A percentile compares a stretch with the other conserved stretches of the same genome.
phyloP scores from a whole-genome alignment of 2,113 vertebrate species.

The Oreotragus oreotragus region DNA sequence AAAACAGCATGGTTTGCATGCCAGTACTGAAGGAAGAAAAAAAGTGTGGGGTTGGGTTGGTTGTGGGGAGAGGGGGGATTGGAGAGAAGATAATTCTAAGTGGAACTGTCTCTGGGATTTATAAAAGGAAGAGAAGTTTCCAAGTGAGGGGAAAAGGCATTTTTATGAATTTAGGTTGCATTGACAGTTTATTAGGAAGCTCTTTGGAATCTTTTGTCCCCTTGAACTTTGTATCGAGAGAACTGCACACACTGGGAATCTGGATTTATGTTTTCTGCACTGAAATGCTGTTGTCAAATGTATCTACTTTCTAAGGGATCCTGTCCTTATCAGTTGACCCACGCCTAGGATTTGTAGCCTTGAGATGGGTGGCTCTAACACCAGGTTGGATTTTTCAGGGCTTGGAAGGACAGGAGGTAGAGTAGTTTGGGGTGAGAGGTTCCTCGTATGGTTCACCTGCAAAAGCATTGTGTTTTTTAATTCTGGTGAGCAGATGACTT shows the following conservation, averaged over 20 bases:
- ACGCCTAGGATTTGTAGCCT: neutral
- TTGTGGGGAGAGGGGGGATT: conserved; percentile 31
- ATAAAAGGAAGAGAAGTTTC: conserved; percentile 55
- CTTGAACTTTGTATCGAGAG: conserved; percentile 59
- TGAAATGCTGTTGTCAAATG: conserved; percentile 35
- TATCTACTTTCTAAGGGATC: conserved; percentile 27
- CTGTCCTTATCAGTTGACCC: neutral
- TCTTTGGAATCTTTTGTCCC: conserved; percentile 45
- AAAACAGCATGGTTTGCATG: conserved; percentile 86
- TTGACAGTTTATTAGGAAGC: conserved; percentile 54
- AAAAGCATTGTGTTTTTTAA: conserved; percentile 45
- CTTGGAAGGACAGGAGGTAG: neutral
- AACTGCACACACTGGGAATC: conserved; percentile 44
- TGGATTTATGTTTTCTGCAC: conserved; percentile 36
- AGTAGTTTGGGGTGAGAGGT: neutral
- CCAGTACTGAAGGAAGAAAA: conserved; percentile 82
- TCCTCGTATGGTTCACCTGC: neutral
- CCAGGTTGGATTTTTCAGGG: neutral
- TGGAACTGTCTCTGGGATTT: conserved; percentile 69
- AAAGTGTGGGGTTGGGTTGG: neutral
- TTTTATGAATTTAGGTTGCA: conserved; percentile 60
- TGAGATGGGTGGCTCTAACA: neutral
- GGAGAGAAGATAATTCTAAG: conserved; percentile 69
- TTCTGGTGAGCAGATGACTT: conserved; percentile 17
- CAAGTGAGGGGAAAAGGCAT: conserved; percentile 27